Percentiles rank a stretch among this genome's conserved stretches.
Conservation (phyloP, 2,113 vertebrate species). For the Ovibos moschatus region DNA sequence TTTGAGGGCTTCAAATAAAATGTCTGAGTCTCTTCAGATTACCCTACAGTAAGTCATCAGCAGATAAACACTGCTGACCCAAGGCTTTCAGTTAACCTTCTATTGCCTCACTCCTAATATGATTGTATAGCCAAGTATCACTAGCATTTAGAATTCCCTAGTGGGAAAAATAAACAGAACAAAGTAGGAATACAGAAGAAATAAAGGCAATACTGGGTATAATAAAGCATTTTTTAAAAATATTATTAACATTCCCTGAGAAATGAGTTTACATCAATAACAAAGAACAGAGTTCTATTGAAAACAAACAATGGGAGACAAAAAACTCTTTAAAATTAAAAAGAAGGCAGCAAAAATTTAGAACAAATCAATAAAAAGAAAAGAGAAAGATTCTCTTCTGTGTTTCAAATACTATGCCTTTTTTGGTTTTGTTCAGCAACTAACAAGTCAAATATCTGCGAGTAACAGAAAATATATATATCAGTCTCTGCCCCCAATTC, state of each 20-base stretch:
- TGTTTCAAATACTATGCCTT: neutral
- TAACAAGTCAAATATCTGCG: neutral
- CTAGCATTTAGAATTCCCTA: neutral
- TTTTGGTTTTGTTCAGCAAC: neutral
- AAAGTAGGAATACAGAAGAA: neutral
- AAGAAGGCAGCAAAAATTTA: neutral
- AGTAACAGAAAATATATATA: neutral
- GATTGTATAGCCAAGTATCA: neutral
- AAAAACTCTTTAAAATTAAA: conserved; percentile 7
- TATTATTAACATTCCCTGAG: neutral
- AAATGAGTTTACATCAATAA: neutral
- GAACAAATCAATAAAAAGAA: conserved; percentile 12
- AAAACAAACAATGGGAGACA: neutral
- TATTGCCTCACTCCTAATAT: neutral
- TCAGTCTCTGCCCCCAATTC: neutral
- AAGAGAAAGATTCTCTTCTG: neutral
- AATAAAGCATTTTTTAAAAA: neutral
- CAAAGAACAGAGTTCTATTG: neutral
- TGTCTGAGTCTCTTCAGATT: neutral
- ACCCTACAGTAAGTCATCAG: neutral
- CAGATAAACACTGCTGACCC: neutral
- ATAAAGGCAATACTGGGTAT: neutral
- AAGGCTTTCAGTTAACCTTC: neutral
- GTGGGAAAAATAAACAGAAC: neutral
- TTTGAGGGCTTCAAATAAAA: neutral